phyloP scores from a whole-genome alignment of 1,140 invertebrate genomes.

The Periplaneta americana region DNA sequence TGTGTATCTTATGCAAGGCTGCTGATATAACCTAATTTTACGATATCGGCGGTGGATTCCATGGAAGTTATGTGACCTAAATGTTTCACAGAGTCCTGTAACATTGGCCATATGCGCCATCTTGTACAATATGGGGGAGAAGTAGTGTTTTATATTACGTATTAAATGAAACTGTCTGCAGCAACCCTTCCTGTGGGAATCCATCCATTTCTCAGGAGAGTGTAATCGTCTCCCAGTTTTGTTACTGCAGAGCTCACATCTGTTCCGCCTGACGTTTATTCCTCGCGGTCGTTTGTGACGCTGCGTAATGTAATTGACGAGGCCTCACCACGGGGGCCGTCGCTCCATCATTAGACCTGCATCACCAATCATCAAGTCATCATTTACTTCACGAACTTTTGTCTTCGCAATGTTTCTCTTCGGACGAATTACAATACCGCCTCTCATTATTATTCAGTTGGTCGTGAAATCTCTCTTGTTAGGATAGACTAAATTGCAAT shows the following conservation, averaged over 20 bases:
- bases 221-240: not conserved
- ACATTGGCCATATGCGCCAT: not conserved
- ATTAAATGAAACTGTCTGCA: not conserved
- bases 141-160: not conserved
- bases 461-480: too few relatives aligned
- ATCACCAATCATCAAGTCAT: too few relatives aligned
- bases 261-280: not conserved
- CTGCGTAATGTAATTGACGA: not conserved
- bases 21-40: too few relatives aligned
- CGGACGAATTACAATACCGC: too few relatives aligned
- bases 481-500: too few relatives aligned
- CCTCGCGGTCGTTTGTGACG: not conserved
- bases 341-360: not conserved
- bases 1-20: too few relatives aligned
- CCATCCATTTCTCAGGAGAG: not conserved
- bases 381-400: too few relatives aligned
- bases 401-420: too few relatives aligned
- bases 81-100: too few relatives aligned
- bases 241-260: not conserved
- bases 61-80: too few relatives aligned
- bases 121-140: not conserved
- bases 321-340: not conserved
- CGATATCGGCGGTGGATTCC: too few relatives aligned
- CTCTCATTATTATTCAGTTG: too few relatives aligned
- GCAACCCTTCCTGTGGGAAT: not conserved